Base-by-base conservation (phyloP, 2,797 vertebrate genomes). In the Micromesistius poutassou region DNA sequence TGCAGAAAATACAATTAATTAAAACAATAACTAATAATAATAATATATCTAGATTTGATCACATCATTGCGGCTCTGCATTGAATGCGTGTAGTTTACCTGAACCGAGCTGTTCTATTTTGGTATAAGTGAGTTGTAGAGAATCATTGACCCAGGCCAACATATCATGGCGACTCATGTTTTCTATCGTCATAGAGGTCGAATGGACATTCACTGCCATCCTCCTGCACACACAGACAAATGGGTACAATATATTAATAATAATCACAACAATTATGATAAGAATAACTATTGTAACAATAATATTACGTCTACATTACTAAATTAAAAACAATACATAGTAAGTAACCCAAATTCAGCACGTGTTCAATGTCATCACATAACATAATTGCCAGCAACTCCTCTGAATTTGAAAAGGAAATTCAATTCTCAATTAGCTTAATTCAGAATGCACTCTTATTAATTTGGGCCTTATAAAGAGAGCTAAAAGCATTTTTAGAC, bases 191-290 rank as follows among this genome's bases (percentile, higher is more conserved):
- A 97, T 96, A 9, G 97, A 97, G 0, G 97, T 98, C 87, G 97
- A 97, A 92, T 97, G 94, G 91, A 98, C 97, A 94, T 99, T 98
- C 93, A 98, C 96, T 87, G 97, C 97, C 97, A 99, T 98, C 92
- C 95, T 96, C 95, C 95, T 95, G 92, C 75, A 83, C 35, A 77
- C 16, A 74, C 40, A 79, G 62, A 82, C 71, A 84, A 12, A 19
- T 30, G 19, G 74, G 88, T 86, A 28, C 25, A 68, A 68, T 62
- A 68, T 68, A 62, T 8, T n/a, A 62, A 62, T 25, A 62, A 62
- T 25, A 62, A 62, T 25, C n/a, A 25, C 5, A 22, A 55, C 12
- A 14, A 55, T 22, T 22, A 55, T 22, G 19, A 55, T 55, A 1
- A 50, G 22, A 50, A 55, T 22, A 55, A 55, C 6, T 5, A 55